Conservation (phyloP, 2,888 invertebrate genomes). For the Lepidonotus clava region DNA sequence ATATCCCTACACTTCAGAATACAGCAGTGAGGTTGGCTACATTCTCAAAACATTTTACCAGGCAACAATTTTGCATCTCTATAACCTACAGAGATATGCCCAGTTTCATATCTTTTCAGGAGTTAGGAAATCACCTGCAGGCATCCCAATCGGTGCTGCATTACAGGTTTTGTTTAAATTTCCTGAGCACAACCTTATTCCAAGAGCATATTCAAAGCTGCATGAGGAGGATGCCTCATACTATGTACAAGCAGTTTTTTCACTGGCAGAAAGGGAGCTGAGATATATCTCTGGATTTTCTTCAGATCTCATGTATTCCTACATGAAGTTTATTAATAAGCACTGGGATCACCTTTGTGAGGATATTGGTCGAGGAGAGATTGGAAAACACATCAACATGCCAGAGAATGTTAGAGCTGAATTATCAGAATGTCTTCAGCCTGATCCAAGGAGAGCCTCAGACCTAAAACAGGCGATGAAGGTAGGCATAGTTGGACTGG, state of each 20-base stretch:
- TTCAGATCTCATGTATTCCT: constrained; percentile 11
- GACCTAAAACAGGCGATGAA: neutral
- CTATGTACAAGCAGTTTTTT: constrained; percentile 36
- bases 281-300: neutral
- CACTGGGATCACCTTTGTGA: constrained; percentile 21
- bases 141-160: constrained; percentile 5
- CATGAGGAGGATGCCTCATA: neutral
- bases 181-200: neutral
- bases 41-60: neutral
- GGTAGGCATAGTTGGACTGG: neutral
- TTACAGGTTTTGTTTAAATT: neutral
- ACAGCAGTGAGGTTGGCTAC: neutral
- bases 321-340: neutral
- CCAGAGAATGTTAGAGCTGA: neutral
- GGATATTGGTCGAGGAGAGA: constrained; percentile 7
- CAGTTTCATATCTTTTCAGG: constrained; percentile 15
- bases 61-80: neutral
- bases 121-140: neutral
- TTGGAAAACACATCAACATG: neutral
- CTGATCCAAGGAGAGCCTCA: constrained; percentile 6
- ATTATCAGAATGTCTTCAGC: neutral
- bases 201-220: neutral
- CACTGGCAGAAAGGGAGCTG: constrained; percentile 39
- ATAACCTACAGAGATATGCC: neutral
- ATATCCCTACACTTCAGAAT: neutral